These are phyloP conservation scores for Berghia stephanieae DNA, from an alignment of 1,140 invertebrate species.

Conservation along the genomic window DNA sequence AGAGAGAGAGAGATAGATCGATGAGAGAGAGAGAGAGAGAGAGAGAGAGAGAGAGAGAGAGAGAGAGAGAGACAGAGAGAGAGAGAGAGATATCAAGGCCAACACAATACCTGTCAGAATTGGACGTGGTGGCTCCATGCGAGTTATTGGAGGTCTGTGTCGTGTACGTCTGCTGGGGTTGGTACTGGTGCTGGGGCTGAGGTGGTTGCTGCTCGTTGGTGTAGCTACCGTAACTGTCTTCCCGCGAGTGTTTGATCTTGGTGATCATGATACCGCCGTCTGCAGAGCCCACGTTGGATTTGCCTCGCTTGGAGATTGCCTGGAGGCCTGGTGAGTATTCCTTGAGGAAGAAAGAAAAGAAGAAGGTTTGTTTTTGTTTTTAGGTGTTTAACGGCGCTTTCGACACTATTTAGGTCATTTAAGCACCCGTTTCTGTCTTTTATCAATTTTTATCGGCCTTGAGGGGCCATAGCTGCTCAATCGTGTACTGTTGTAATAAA, in stretches of 20 bases:
- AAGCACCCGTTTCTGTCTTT: too few relatives aligned
- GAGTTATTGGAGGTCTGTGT: conserved; percentile 27
- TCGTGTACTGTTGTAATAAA: too few relatives aligned
- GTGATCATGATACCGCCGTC: conserved; percentile 90
- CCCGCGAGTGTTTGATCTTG: conserved; percentile 89
- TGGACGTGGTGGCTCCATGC: conserved; percentile 9
- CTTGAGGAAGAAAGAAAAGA: conserved; percentile 33
- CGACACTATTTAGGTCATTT: too few relatives aligned
- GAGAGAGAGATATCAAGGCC: background rate
- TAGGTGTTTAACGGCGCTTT: too few relatives aligned
- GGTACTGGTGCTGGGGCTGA: conserved; percentile 1
- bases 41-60: background rate
- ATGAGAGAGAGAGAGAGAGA: background rate
- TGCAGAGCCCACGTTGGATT: conserved; percentile 74
- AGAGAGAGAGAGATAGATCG: background rate
- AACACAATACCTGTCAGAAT: background rate
- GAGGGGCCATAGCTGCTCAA: too few relatives aligned
- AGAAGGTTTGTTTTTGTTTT: too few relatives aligned
- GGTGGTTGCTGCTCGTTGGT: conserved; percentile 32
- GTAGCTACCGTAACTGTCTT: conserved; percentile 70
- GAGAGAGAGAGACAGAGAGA: conserved; percentile 8
- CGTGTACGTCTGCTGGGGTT: conserved; percentile 24
- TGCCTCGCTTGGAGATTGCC: conserved; percentile 80
- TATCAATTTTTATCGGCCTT: too few relatives aligned
- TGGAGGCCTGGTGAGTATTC: conserved; percentile 64